Conservation (phyloP, 37 sponge, comb jelly and placozoan species). For the Hormiphora californensis region DNA sequence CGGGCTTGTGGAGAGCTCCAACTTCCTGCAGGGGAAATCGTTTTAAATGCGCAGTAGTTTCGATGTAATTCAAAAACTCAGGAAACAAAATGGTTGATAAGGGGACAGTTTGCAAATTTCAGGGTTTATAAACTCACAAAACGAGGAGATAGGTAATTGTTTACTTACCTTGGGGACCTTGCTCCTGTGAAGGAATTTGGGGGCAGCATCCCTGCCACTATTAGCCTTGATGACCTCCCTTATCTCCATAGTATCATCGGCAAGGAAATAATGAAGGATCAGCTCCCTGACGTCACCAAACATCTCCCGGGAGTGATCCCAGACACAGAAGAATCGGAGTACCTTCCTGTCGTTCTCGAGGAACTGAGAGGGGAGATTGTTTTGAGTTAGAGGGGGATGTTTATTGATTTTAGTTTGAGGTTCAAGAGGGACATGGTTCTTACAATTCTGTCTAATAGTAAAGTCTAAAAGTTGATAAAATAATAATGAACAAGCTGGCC, state of each 20-base stretch:
- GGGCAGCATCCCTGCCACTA: constrained; percentile 84
- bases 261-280: constrained; percentile 91
- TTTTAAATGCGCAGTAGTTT: no score
- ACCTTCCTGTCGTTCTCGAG: constrained; percentile 90
- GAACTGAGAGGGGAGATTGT: constrained; percentile 64
- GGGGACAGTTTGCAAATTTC: background rate
- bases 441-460: no score
- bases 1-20: constrained; percentile 72
- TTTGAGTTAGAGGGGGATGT: background rate
- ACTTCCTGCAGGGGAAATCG: constrained; percentile 58
- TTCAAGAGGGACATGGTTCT: background rate
- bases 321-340: constrained; percentile 81
- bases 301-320: constrained; percentile 87
- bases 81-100: background rate
- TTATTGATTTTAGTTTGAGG: background rate
- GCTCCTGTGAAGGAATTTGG: constrained; percentile 77
- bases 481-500: no score
- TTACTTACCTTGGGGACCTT: constrained; percentile 65
- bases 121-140: background rate
- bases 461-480: no score
- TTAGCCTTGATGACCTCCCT: constrained; percentile 80
- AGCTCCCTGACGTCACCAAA: constrained; percentile 87
- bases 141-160: background rate
- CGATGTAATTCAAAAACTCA: no score
- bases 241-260: constrained; percentile 92